Base-by-base conservation (phyloP, 2,113 vertebrate genomes). In the Blennius ocellaris region DNA sequence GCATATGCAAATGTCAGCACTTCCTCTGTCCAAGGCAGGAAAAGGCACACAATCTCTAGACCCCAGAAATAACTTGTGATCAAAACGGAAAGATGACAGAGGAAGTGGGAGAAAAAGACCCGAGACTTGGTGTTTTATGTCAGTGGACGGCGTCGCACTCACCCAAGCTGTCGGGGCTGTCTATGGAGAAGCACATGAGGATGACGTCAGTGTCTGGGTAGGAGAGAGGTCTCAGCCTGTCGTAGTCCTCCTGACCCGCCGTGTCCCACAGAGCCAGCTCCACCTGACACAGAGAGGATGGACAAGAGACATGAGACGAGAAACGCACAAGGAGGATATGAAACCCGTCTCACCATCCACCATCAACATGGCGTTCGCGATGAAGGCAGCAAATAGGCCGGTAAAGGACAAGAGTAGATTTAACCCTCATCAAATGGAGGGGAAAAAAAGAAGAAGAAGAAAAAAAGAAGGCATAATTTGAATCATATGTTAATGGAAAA, bases 151-250 rank as follows among this genome's bases (percentile, higher is more conserved):
- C 21, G 21, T 17, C 52, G 21, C 21, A 58, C 94, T 91, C 90
- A 98, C 97, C 98, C 39, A 99, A 94, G 90, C 97, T 99, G 93
- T 95, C 94, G 12, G 94, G 94, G 76, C 93, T 94, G 90, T 95
- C 94, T 78, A 95, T 93, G 57, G 94, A 95, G 86, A 95, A 95
- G 81, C 94, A 95, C 93, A 95, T 94, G 80, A 95, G 93, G 69
- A 95, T 94, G 82, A 95, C 94, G 16, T 95, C 93, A 60, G 94
- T 95, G 89, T 95, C 94, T 73, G 94, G 94, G 73, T 95, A 95
- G 58, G 94, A 95, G 58, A 95, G 93, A 45, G 94, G 94, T 40
- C 94, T 89, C 66, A 95, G 93, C 62, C 94, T 87, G 87, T 95
- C 93, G 8, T 95, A 95, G 86, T 95, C 94, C 82, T 95, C 94